Evolutionary conservation across 2,888 invertebrate species (phyloP).

Genomic region (Amorpha juglandis): DNA sequence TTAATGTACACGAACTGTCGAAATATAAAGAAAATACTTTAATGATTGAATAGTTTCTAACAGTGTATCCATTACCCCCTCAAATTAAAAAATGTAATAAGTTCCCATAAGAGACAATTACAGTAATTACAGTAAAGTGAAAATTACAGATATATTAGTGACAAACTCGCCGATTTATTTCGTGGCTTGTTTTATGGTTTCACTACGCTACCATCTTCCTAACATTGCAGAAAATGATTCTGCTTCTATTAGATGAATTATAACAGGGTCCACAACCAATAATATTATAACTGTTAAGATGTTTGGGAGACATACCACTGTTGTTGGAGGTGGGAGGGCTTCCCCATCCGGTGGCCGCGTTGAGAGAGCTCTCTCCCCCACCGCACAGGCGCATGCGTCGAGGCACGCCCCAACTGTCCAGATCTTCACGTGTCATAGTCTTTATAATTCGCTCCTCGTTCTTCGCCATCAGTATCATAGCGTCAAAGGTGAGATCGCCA

Average conservation of each 20-base stretch:
- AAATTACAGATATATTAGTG: no score
- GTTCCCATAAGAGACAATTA: no score
- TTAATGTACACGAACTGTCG: constrained; percentile 25
- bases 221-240: no score
- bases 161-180: no score
- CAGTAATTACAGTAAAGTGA: no score
- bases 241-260: no score
- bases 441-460: constrained; percentile 63
- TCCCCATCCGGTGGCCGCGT: constrained; percentile 91
- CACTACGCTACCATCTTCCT: no score
- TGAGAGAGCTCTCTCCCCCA: constrained; percentile 92
- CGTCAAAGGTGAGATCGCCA: constrained; percentile 79
- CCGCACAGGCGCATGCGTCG: constrained; percentile 87
- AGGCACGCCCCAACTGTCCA: constrained; percentile 85
- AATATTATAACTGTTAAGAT: not conserved
- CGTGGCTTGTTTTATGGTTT: no score
- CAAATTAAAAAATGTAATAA: no score
- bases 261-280: not conserved
- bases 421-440: constrained; percentile 51
- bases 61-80: no score
- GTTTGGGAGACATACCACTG: constrained; percentile 59
- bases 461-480: constrained; percentile 72
- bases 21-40: not conserved
- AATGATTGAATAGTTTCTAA: not conserved
- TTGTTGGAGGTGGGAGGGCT: constrained; percentile 88